Evolutionary conservation across 23 tunicate species (phyloP), one percentile per base, ranked within the genome.

Genomic region (Oikopleura dioica): DNA sequence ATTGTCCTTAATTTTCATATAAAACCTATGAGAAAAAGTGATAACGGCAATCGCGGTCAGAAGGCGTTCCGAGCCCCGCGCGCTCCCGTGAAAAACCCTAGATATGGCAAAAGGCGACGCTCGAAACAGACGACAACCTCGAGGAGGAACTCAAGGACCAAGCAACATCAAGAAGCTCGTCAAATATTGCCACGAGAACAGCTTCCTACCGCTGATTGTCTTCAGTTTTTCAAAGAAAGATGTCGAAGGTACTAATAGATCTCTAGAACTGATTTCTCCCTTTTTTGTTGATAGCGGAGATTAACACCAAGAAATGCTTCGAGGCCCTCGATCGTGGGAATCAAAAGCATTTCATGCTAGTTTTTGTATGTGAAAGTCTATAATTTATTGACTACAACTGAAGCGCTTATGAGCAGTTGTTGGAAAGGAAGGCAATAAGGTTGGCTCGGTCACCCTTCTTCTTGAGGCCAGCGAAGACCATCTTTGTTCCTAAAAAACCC

Each of bases 391-490:
- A n/a, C n/a, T n/a, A n/a, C n/a, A n/a, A n/a, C n/a, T n/a, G n/a
- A 44, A 44, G 9, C 55, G 21, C 21, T 44, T 44, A 44, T n/a
- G n/a, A n/a, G 72, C 72, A 63, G 33, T 63, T 63, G 5, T 63
- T 63, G 16, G 16, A 23, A 2, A 94, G 76, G 83, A 79, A 94
- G 69, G 88, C 99, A 44, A 94, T 94, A 33, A 94, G 68, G 50
- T 94, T 94, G 16, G 80, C 82, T 37, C 99, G 76, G 68, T 94
- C 99, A 0, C 35, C 36, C 51, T 81, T 79, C 80, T 94, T 94
- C 76, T 94, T 94, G 31, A 94, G 77, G 30, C 99, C 99, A 59
- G 99, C 99, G 63, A 94, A 94, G 26, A 94, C 76, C 99, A 94
- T 94, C 38, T 94, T 94, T 35, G 99, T 94, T 37, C 99, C 99